phyloP scores from a whole-genome alignment of 2,888 invertebrate genomes.

The Dyspetes luteomarginatus region DNA sequence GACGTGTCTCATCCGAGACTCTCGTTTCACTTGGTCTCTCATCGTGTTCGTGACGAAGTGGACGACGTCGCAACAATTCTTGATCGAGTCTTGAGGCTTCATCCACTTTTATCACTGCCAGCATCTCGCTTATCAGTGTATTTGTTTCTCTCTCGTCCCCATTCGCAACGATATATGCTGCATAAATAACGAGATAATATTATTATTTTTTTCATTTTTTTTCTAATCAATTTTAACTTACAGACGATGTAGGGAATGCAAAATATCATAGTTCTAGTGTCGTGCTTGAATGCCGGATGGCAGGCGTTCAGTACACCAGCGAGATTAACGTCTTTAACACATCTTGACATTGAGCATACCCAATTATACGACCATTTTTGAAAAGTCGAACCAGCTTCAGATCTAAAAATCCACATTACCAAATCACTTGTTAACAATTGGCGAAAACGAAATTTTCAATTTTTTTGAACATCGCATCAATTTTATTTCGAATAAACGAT shows the following conservation, averaged over 20 bases:
- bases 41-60: slow-evolving; percentile 73
- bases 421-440: background rate
- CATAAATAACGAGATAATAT: background rate
- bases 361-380: slow-evolving; percentile 91
- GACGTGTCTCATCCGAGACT: slow-evolving; percentile 80
- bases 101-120: slow-evolving; percentile 84
- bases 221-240: slow-evolving; percentile 70
- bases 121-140: slow-evolving; percentile 85
- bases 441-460: background rate
- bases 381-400: slow-evolving; percentile 87
- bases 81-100: slow-evolving; percentile 74
- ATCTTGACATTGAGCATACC: slow-evolving; percentile 88
- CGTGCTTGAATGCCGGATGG: slow-evolving; percentile 90
- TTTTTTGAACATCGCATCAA: background rate
- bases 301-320: slow-evolving; percentile 88
- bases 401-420: slow-evolving; percentile 82
- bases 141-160: slow-evolving; percentile 82
- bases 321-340: slow-evolving; percentile 86
- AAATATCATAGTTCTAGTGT: slow-evolving; percentile 88
- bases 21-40: slow-evolving; percentile 70
- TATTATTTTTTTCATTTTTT: slow-evolving; percentile 3
- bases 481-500: background rate
- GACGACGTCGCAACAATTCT: slow-evolving; percentile 76
- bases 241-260: slow-evolving; percentile 90
- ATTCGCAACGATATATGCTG: slow-evolving; percentile 83